A percentile compares a stretch with the other conserved stretches of the same genome.
These are phyloP conservation scores for Falcunculus frontatus DNA, from an alignment of 2,113 vertebrate genomes.

Conservation along the genomic window DNA sequence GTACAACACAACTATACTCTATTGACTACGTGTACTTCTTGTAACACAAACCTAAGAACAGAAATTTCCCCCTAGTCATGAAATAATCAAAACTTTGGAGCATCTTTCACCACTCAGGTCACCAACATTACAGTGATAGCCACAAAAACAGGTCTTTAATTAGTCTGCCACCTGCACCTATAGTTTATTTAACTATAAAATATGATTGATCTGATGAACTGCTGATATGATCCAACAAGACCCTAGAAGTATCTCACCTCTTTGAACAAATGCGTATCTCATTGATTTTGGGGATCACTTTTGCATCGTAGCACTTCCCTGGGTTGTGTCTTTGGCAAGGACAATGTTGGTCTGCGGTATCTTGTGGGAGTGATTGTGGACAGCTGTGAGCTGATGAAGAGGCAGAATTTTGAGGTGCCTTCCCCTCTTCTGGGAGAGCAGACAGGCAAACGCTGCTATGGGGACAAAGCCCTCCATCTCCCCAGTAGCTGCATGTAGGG, in stretches of 20 bases:
- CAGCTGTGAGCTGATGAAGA: background rate
- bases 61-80: background rate
- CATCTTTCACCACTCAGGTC: background rate
- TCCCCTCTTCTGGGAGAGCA: background rate
- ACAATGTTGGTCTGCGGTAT: rapidly evolving
- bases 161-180: rapidly evolving
- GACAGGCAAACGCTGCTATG: rapidly evolving
- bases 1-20: background rate
- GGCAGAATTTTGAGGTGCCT: background rate
- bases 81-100: background rate
- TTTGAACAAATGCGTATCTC: rapidly evolving
- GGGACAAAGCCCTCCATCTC: background rate
- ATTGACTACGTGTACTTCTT: background rate
- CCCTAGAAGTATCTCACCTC: background rate
- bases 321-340: background rate
- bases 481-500: background rate
- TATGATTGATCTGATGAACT: background rate
- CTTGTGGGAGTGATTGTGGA: rapidly evolving
- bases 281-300: background rate
- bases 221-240: background rate
- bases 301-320: background rate
- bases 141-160: background rate
- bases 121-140: background rate
- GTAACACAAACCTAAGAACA: background rate
- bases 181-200: background rate